Evolutionary conservation across 2,113 vertebrate genomes (phyloP), one percentile per base, ranked within the genome.

Genomic region (Tetrao urogallus): DNA sequence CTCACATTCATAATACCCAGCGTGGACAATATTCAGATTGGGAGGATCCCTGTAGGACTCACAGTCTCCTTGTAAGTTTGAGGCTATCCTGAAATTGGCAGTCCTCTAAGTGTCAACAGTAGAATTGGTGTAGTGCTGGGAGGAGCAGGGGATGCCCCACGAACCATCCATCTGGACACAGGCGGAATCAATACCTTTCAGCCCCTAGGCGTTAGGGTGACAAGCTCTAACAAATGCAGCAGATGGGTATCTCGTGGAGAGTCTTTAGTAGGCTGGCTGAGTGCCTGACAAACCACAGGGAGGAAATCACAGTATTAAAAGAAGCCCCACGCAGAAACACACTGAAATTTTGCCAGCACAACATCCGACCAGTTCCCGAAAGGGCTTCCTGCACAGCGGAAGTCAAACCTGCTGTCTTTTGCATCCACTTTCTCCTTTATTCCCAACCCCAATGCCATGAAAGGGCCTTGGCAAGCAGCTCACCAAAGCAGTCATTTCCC

Each of bases 241-340:
- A 97, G 95, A 97, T 94, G 94, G 96, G 86, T 78, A 93, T 89
- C 70, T 86, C 65, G 90, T 88, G 36, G 79, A 92, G 94, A 94
- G 88, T 65, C 94, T 97, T 96, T 94, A 94, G 94, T 92, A 84
- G 86, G 82, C 88, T 97, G 96, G 94, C 94, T 57, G 82, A 94
- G 70, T 93, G 95, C 94, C 96, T 96, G 94, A 86, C 48, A 92
- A 88, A 92, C 94, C 94, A 82, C 89, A 91, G 96, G 94, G 89
- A 94, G 58, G 91, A 94, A 95, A 95, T 94, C 86, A 81, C 86
- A 90, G 90, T 73, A 93, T 82, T 95, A 86, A 89, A 95, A 92
- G 89, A 94, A 92, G 42, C 77, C 74, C 90, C 94, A 69, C 1
- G 3, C 78, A 94, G 74, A 92, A 94, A 94, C 2, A 7, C 78